Evolutionary conservation across 2,888 invertebrate species (phyloP), one percentile per base, ranked within the genome.

Genomic region (Brachyptera risi): DNA sequence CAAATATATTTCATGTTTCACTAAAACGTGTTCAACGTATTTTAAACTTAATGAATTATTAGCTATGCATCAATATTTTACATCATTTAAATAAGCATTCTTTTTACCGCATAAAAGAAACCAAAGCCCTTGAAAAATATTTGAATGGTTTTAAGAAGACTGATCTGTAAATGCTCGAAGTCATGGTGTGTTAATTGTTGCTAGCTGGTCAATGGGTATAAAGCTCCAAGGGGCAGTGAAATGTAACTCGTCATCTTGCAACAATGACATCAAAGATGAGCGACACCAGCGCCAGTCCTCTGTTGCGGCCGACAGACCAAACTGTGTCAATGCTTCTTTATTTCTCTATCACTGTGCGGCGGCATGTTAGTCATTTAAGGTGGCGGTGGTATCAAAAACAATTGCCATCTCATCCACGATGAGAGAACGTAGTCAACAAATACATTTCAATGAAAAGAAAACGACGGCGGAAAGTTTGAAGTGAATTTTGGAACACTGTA

Each of bases 291-390:
- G 24, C 11, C 47, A 23, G 23, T 47, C 23, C 47, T 47, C 23
- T 11, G 40, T 40, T 40, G 40, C 7, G 5, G 31, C 31, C 31
- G 31, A 11, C 31, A 40, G 7, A 9, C 40, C 40, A 15, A 9
- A 47, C 23, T 47, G 24, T 47, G 47, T 23, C 47, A 47, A 23
- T 47, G 47, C 47, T 47, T 47, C 47, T 47, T 47, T 24, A 47
- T 23, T 47, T 47, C 47, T 23, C 47, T 21, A 24, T 23, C 47
- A 47, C 3, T 15, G 42, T 3, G n/a, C 35, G 35, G 5, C 9
- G 40, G 40, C 40, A 7, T 31, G 31, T 5, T 7, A 7, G 11
- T 11, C 31, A 31, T 7, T n/a, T n/a, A n/a, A n/a, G n/a, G n/a
- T 11, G 31, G 31, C 31, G 31, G 31, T 31, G 11, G 31, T 7